phyloP scores from a whole-genome alignment of 2,888 invertebrate genomes.

The Latrodectus elegans region DNA sequence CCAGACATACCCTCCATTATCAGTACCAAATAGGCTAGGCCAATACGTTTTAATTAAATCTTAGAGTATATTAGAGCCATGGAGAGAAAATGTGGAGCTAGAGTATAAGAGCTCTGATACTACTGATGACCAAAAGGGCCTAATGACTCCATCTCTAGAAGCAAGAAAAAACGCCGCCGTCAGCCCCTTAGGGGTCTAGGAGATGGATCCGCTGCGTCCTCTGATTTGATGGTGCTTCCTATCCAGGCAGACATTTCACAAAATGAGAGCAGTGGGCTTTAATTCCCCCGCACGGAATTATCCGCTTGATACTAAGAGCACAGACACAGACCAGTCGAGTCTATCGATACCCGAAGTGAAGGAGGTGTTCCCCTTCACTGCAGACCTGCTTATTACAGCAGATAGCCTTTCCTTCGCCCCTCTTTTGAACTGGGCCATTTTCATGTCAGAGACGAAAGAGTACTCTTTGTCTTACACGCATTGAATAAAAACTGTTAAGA shows the following conservation, averaged over 20 bases:
- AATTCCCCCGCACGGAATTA: conserved; percentile 41
- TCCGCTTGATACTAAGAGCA: conserved; percentile 27
- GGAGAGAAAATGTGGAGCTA: too few relatives aligned
- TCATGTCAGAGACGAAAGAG: too few relatives aligned
- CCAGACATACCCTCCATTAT: too few relatives aligned
- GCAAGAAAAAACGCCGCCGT: conserved; percentile 33
- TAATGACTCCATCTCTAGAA: conserved; percentile 14
- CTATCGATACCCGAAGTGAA: conserved; percentile 31
- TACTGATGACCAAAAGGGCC: conserved; percentile 6
- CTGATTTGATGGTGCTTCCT: conserved; percentile 53
- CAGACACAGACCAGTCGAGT: conserved; percentile 14
- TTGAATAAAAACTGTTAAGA: too few relatives aligned
- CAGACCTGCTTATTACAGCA: conserved; percentile 23
- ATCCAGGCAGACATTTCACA: conserved; percentile 44
- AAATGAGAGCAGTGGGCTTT: conserved; percentile 35
- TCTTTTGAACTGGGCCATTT: too few relatives aligned
- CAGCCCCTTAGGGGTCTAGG: conserved; percentile 29
- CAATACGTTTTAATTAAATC: too few relatives aligned
- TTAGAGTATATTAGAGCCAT: too few relatives aligned
- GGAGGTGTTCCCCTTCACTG: conserved; percentile 35
- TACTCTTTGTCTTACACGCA: too few relatives aligned
- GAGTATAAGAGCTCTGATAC: too few relatives aligned
- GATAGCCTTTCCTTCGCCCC: background rate
- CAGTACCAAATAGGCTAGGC: too few relatives aligned
- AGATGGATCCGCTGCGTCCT: conserved; percentile 44